Evolutionary conservation across 2,797 vertebrate species (phyloP).

Genomic region (Poecilia picta): DNA sequence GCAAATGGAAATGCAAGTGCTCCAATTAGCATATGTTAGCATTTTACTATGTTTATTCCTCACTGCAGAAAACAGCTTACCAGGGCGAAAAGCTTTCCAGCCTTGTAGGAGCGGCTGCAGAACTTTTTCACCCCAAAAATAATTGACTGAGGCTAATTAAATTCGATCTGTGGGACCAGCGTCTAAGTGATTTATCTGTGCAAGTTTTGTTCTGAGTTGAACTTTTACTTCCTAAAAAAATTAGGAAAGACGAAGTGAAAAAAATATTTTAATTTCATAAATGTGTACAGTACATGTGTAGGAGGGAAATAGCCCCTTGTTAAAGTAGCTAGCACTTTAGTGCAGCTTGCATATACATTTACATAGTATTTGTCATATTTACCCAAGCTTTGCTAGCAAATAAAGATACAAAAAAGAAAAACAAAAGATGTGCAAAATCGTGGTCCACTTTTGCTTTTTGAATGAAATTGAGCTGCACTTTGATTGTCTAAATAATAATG

Average conservation of each 20-base stretch:
- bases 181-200: slow-evolving; percentile 21
- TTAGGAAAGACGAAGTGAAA: slow-evolving; percentile 58
- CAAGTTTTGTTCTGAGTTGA: too few relatives aligned
- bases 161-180: slow-evolving; percentile 43
- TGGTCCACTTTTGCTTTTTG: slow-evolving; percentile 52
- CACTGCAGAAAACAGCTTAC: slow-evolving; percentile 73
- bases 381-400: slow-evolving; percentile 63
- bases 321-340: slow-evolving; percentile 59
- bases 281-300: slow-evolving; percentile 77
- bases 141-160: slow-evolving; percentile 65
- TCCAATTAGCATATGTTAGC: slow-evolving; percentile 84
- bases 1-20: slow-evolving; percentile 79
- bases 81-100: slow-evolving; percentile 61
- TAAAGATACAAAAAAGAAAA: slow-evolving; percentile 44
- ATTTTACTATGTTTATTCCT: slow-evolving; percentile 79
- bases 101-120: slow-evolving; percentile 41
- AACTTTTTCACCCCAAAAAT: slow-evolving; percentile 67
- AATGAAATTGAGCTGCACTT: slow-evolving; percentile 60
- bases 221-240: neutral
- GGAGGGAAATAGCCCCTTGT: slow-evolving; percentile 38
- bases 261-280: slow-evolving; percentile 85
- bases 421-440: slow-evolving; percentile 69
- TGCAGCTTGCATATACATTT: slow-evolving; percentile 73
- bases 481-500: slow-evolving; percentile 83
- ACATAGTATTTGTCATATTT: slow-evolving; percentile 61